phyloP scores from a whole-genome alignment of 2,797 vertebrate species.

The Myioborus miniatus region DNA sequence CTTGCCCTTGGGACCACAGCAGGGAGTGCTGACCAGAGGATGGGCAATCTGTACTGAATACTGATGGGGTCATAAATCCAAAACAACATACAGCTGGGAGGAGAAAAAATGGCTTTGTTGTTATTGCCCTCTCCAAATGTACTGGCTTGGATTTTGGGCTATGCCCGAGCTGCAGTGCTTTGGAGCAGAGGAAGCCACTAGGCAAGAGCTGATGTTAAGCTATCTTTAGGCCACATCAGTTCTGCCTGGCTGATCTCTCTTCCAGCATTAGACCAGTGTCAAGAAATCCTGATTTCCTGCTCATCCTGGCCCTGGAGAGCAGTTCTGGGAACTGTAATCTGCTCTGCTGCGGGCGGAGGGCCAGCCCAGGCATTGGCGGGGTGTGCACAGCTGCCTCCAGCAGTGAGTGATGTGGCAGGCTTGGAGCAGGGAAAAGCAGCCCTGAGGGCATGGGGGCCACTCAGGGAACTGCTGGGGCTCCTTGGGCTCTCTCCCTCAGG shows the following conservation, averaged over 20 bases:
- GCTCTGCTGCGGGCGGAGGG: rapidly evolving
- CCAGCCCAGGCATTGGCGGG: rapidly evolving
- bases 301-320: neutral
- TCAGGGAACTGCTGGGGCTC: rapidly evolving
- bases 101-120: neutral
- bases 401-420: neutral
- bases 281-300: neutral
- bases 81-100: neutral
- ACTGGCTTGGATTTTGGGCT: neutral
- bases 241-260: neutral
- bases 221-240: neutral
- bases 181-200: neutral
- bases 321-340: neutral
- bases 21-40: rapidly evolving
- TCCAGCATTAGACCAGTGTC: neutral
- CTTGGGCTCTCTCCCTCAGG: neutral
- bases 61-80: neutral
- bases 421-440: neutral
- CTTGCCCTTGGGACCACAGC: rapidly evolving
- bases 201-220: neutral
- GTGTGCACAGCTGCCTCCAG: neutral
- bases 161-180: neutral
- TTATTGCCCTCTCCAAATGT: neutral
- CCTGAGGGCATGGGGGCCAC: neutral
- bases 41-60: rapidly evolving